phyloP scores from a whole-genome alignment of 2,113 vertebrate species.

The Percopsis transmontana region DNA sequence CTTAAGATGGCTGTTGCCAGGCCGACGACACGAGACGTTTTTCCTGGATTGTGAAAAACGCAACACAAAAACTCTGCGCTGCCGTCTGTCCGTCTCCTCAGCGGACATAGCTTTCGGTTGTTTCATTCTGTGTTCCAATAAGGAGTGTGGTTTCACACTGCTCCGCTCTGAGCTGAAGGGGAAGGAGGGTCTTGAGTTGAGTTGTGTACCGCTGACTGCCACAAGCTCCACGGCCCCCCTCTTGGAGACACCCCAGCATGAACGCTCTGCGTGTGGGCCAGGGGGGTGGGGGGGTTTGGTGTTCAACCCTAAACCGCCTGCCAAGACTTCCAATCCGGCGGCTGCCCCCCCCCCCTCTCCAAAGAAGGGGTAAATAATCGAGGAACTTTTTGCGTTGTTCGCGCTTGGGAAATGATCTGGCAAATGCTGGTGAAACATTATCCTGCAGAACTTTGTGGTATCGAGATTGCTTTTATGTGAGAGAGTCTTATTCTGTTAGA shows the following conservation, averaged over 20 bases:
- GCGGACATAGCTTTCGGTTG: too few relatives aligned
- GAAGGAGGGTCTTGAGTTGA: too few relatives aligned
- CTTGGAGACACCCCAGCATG: conserved; percentile 9
- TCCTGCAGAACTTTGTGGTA: conserved; percentile 43
- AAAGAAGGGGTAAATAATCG: too few relatives aligned
- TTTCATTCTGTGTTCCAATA: too few relatives aligned
- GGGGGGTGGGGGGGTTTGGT: conserved; percentile 14
- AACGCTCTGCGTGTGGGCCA: conserved; percentile 30
- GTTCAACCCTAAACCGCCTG: conserved; percentile 35
- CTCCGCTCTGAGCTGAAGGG: too few relatives aligned
- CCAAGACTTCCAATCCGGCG: conserved; percentile 61
- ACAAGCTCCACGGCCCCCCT: background rate
- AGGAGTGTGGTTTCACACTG: too few relatives aligned
- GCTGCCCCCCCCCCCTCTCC: conserved; percentile 16
- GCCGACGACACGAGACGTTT: too few relatives aligned
- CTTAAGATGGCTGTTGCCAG: too few relatives aligned
- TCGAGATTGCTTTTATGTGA: conserved; percentile 49
- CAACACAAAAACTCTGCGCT: too few relatives aligned
- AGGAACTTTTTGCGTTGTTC: conserved; percentile 4
- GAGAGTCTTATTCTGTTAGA: conserved; percentile 26
- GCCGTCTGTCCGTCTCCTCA: too few relatives aligned
- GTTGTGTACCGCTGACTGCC: background rate
- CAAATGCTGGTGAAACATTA: conserved; percentile 51
- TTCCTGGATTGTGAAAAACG: too few relatives aligned
- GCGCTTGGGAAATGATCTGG: conserved; percentile 46